These are phyloP conservation scores for Netelia fuscicornis DNA, from an alignment of 2,888 invertebrate species.

Conservation along the genomic window DNA sequence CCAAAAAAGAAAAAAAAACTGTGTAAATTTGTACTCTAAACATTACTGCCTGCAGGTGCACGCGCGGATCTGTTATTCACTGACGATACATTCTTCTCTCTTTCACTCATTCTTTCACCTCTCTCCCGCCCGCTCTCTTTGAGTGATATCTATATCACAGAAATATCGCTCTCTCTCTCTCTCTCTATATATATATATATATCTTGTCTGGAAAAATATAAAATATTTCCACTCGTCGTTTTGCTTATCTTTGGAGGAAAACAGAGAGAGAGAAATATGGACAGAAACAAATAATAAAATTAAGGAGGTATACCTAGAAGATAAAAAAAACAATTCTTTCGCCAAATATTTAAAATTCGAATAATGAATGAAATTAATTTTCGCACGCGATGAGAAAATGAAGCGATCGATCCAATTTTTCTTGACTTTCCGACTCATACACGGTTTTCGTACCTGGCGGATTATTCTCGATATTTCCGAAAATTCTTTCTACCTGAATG, in stretches of 20 bases:
- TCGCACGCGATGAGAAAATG: background rate
- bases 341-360: background rate
- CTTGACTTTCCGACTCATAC: background rate
- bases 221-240: background rate
- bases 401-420: background rate
- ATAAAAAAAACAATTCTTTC: background rate
- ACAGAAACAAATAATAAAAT: background rate
- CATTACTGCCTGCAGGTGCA: slow-evolving; percentile 68
- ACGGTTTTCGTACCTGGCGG: background rate
- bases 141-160: too few species aligned
- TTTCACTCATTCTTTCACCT: background rate
- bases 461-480: background rate
- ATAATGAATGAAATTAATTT: too few species aligned
- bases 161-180: background rate
- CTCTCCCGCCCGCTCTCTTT: too few species aligned
- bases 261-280: background rate
- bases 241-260: background rate
- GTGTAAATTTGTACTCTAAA: slow-evolving; percentile 71
- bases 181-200: background rate
- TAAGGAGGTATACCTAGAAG: too few species aligned
- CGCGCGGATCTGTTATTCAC: slow-evolving; percentile 41
- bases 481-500: slow-evolving; percentile 4
- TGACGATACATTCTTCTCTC: slow-evolving; percentile 6
- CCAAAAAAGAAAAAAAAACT: slow-evolving; percentile 55
- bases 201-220: slow-evolving; percentile 29